Evolutionary conservation across 2,113 vertebrate species (phyloP).

Genomic region (Dunckerocampus dactyliophorus): DNA sequence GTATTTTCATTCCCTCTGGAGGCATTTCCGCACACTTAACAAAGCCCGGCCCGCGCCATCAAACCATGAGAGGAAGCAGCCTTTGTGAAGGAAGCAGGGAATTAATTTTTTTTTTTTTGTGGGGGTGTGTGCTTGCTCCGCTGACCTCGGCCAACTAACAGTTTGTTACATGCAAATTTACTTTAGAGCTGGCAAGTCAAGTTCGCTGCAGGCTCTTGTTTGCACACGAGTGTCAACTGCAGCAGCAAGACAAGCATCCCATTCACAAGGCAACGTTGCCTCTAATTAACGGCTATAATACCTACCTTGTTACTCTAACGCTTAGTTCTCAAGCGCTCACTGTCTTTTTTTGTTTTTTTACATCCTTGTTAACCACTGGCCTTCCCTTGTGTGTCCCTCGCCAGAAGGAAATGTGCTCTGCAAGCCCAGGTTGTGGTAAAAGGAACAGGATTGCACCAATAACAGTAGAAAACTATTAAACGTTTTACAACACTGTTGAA

Average conservation of each 20-base stretch:
- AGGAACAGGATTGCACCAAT: conserved; percentile 27
- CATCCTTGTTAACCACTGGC: conserved; percentile 54
- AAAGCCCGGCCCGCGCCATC: conserved; percentile 70
- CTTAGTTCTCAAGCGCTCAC: no score
- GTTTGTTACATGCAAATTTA: conserved; percentile 66
- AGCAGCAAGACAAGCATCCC: conserved; percentile 48
- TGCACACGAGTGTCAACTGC: conserved; percentile 45
- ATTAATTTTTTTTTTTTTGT: conserved; percentile 15
- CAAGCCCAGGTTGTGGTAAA: conserved; percentile 39
- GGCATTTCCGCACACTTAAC: conserved; percentile 77
- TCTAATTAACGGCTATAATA: conserved; percentile 60
- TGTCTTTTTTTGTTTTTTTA: conserved; percentile 34
- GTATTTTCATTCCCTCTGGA: conserved; percentile 77
- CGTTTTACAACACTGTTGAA: conserved; percentile 19
- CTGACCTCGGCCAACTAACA: conserved; percentile 57
- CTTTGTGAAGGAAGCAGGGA: conserved; percentile 64
- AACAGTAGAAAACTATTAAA: conserved; percentile 24
- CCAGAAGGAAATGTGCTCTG: conserved; percentile 56
- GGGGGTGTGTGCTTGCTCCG: conserved; percentile 25
- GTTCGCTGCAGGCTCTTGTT: conserved; percentile 59
- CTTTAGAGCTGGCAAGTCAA: conserved; percentile 60
- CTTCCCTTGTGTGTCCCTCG: conserved; percentile 44
- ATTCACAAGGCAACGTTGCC: conserved; percentile 45
- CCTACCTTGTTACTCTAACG: conserved; percentile 32
- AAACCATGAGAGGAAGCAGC: conserved; percentile 74